phyloP scores from a whole-genome alignment of 2,113 vertebrate species.

The Osmerus eperlanus region DNA sequence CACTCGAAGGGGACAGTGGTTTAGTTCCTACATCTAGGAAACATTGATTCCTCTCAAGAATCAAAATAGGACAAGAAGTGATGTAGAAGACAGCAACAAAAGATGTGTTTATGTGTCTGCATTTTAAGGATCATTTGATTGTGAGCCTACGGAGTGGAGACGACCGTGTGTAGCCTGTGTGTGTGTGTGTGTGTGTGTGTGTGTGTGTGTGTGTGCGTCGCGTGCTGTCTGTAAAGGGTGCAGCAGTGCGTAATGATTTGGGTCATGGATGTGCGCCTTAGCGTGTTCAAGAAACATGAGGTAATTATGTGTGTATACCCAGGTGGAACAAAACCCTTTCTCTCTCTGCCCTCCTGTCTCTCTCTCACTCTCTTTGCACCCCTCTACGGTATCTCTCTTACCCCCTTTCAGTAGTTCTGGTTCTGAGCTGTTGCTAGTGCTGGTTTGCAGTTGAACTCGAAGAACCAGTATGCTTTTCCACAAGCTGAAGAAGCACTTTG shows the following conservation, averaged over 20 bases:
- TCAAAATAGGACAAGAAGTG: constrained; percentile 53
- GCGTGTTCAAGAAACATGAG: neutral
- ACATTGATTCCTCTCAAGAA: constrained; percentile 59
- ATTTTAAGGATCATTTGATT: constrained; percentile 43
- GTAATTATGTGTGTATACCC: constrained; percentile 1
- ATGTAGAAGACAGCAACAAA: constrained; percentile 59
- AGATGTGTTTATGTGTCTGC: constrained; percentile 9
- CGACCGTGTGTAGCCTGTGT: constrained; percentile 42
- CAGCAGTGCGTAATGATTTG: neutral
- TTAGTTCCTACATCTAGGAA: constrained; percentile 49
- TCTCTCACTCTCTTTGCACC: no score
- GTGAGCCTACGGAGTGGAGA: constrained; percentile 27
- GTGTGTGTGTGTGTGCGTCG: constrained; percentile 10
- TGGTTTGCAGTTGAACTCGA: no score
- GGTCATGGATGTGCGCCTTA: constrained; percentile 1
- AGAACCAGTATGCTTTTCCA: no score
- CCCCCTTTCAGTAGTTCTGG: no score
- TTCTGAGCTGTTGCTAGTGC: no score
- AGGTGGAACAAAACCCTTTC: neutral
- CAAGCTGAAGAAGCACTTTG: no score
- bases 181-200: constrained; percentile 12
- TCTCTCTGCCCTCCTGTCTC: no score
- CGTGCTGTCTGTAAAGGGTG: neutral
- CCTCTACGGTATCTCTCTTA: no score
- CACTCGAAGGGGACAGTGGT: neutral